phyloP scores from a whole-genome alignment of 2,797 vertebrate genomes.

The Carduelis carduelis region DNA sequence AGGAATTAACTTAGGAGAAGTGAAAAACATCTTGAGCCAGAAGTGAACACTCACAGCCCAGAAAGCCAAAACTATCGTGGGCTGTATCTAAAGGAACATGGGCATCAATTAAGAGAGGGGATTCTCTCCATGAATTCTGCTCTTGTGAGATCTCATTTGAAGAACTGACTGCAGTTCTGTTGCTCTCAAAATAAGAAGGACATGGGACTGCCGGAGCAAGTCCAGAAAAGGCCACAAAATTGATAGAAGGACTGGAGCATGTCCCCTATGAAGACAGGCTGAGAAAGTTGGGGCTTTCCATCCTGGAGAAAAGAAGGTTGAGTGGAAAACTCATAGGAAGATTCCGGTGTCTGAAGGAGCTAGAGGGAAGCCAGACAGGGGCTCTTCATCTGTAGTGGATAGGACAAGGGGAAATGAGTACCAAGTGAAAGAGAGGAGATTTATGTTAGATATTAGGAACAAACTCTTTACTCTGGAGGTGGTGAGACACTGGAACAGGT shows the following conservation, averaged over 20 bases:
- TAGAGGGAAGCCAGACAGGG: not conserved
- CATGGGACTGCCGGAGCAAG: not conserved
- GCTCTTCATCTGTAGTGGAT: not conserved
- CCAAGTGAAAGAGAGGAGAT: not conserved
- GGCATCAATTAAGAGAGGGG: rapidly evolving
- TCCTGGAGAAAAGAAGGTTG: not conserved
- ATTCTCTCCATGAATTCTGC: not conserved
- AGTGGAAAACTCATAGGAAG: not conserved
- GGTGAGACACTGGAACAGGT: not conserved
- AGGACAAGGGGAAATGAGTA: not conserved
- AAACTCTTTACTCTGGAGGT: not conserved
- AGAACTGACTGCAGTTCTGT: not conserved
- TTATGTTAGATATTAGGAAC: not conserved
- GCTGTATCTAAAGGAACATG: rapidly evolving
- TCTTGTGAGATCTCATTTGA: not conserved
- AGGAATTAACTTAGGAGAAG: too few species aligned
- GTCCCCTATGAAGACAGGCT: rapidly evolving
- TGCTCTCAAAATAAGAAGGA: not conserved
- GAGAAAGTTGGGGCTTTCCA: not conserved
- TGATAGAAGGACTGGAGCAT: not conserved
- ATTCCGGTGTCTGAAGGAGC: not conserved
- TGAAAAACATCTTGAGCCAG: not conserved
- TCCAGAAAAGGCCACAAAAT: not conserved
- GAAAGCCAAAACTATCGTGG: too few species aligned
- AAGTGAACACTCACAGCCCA: rapidly evolving